Base-by-base conservation (phyloP, 2,888 invertebrate species). In the Hoplodrina blanda region DNA sequence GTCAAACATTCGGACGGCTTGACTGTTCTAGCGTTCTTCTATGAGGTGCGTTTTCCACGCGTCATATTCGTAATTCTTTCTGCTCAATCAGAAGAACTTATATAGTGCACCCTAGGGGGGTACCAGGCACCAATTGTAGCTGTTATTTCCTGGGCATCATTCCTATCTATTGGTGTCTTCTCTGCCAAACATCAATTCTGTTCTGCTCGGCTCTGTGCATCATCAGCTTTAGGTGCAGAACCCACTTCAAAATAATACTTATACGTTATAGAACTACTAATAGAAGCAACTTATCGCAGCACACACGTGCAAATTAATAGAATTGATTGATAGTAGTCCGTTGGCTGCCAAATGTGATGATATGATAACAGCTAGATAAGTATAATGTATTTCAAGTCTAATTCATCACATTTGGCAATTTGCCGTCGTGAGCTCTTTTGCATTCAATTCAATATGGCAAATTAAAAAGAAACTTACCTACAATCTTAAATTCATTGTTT, bases 11-110 rank as follows among this genome's bases (percentile, higher is more conserved):
- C 96, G 2, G 98, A 98, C 88, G 98, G 98, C 0, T 91, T 98
- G 54, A 96, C 97, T 0, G 98, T 98, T 0, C 93, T 98, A 44
- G 98, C 98, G 0, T 98, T 97, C 89, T 97, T 98, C 85, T 98
- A 97, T 88, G 96, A 98, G 96, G 98, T 98, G 25, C 55, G 66
- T 76, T 25, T 54, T 8, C 25, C 13, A 13, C 25, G 11, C 53
- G 7, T 33, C 33, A 33, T 33, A 41, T 52, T 52, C 37, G 11
- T 25, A 33, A 6, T 54, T 46, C 44, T 53, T 69, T 60, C 2
- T 20, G 33, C n/a, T 50, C 15, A 19, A 59, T 44, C 13, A 19
- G 17, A 15, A 66, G 25, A 8, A 10, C 19, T 6, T 10, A 19
- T 2, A n/a, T n/a, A n/a, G n/a, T n/a, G n/a, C n/a, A n/a, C n/a